Evolutionary conservation across 2,888 invertebrate species (phyloP), one percentile per base, ranked within the genome.

Genomic region (Scaptomyza cyrtandrae): DNA sequence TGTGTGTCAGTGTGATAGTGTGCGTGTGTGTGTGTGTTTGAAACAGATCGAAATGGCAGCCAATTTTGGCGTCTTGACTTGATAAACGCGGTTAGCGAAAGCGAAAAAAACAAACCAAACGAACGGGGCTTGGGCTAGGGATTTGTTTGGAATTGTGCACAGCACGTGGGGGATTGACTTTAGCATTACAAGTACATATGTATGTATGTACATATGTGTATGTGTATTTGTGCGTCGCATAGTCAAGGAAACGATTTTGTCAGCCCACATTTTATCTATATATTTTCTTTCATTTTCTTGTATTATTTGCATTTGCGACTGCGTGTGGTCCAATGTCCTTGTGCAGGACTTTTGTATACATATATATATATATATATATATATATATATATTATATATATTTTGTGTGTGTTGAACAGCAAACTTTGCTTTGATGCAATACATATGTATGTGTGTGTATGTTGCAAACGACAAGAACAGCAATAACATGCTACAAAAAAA

Each of bases 371-470:
- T 80, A 70, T 75, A 81, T 80, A 70, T 75, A n/a, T n/a, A n/a
- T 77, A 11, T 35, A 13, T 4, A 11, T 35, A 13, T 48, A 3
- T 80, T n/a, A 78, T 73, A 73, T 81, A 81, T 80, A 70, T 75
- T 29, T 1, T 29, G 27, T 6, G 5, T 29, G 5, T 9, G 9
- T 31, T 31, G n/a, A 67, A 72, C 54, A 71, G 59, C 33, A 79
- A 52, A 88, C 70, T 88, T 85, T 88, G 77, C 85, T 85, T 85
- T 85, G 85, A 85, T 85, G 88, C 89, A 87, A 88, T 86, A 86
- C 84, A 84, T 41, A 6, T 33, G 33, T 10, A 3, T 33, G 33
- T 10, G 10, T 10, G 33, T 33, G 33, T 88, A 78, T 83, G 86
- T 78, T 83, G 24, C 27, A 27, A 75, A 83, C 88, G 84, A 80